Conservation (phyloP, 2,888 invertebrate species). For the Dicranocentrus wangi region DNA sequence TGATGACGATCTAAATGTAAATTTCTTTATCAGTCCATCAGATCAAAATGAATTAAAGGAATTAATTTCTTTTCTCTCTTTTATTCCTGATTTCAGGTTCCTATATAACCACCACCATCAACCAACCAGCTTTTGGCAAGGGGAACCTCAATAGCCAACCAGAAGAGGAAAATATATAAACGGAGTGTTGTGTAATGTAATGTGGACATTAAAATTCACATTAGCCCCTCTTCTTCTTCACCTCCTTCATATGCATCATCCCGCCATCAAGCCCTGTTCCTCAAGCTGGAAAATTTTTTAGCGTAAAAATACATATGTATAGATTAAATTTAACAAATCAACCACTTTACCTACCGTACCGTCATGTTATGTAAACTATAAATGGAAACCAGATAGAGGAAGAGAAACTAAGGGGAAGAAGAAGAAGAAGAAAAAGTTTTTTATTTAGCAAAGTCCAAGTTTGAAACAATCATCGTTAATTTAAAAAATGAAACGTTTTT, state of each 20-base stretch:
- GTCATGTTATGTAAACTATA: not conserved
- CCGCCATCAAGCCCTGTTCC: slow-evolving; percentile 13
- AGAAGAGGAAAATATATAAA: not conserved
- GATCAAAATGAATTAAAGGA: slow-evolving; percentile 22
- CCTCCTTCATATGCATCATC: not conserved
- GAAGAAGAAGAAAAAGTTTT: not conserved
- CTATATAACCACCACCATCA: slow-evolving; percentile 35
- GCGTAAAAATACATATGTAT: slow-evolving; percentile 6
- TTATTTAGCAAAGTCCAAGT: slow-evolving; percentile 41
- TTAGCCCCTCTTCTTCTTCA: not conserved
- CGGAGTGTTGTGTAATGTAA: not conserved
- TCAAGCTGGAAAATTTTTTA: slow-evolving; percentile 12
- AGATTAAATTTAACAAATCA: slow-evolving; percentile 39
- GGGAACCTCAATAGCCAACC: not conserved
- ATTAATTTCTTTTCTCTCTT: slow-evolving; percentile 19
- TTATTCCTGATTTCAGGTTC: slow-evolving; percentile 40
- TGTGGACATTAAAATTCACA: slow-evolving; percentile 21
- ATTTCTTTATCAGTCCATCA: slow-evolving; percentile 12
- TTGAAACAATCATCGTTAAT: slow-evolving; percentile 56
- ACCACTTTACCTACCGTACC: slow-evolving; percentile 42
- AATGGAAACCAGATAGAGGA: no score
- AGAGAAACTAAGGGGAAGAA: not conserved
- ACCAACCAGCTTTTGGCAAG: not conserved
- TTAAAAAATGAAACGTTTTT: slow-evolving; percentile 3
- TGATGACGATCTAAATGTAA: slow-evolving; percentile 16